phyloP scores from a whole-genome alignment of 2,888 invertebrate species.

The Drosophila aldrichi region DNA sequence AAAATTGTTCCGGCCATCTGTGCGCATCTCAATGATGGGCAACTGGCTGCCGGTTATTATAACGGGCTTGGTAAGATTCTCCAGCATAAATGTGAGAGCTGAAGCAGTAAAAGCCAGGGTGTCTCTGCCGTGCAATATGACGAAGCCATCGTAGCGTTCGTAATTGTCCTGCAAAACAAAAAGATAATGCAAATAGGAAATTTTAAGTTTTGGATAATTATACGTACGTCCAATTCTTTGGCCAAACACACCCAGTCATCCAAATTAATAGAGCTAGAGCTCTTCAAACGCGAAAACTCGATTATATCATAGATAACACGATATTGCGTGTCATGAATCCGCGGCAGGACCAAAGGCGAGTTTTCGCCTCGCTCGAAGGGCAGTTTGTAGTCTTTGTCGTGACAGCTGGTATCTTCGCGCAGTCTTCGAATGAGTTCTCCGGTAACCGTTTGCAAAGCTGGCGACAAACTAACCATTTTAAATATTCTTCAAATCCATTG shows the following conservation, averaged over 20 bases:
- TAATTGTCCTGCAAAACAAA: conserved; percentile 88
- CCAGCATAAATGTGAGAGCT: conserved; percentile 97
- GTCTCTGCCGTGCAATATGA: conserved; percentile 97
- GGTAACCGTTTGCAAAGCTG: conserved; percentile 88
- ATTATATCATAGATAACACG: conserved; percentile 91
- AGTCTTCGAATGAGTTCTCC: conserved; percentile 75
- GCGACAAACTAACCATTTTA: too few species aligned
- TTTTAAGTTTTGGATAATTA: neutral
- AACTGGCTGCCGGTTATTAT: conserved; percentile 97
- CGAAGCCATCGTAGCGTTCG: conserved; percentile 94
- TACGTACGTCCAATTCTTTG: conserved; percentile 91
- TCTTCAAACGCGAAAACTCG: conserved; percentile 94
- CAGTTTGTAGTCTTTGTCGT: conserved; percentile 89
- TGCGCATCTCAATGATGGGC: conserved; percentile 96
- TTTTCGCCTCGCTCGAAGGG: conserved; percentile 86
- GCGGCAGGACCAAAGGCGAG: conserved; percentile 87
- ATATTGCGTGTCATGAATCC: conserved; percentile 85
- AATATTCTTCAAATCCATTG: neutral
- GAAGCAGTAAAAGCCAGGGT: conserved; percentile 98
- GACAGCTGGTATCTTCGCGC: conserved; percentile 91
- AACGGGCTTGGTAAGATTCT: conserved; percentile 96
- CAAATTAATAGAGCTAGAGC: conserved; percentile 96
- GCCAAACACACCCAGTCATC: conserved; percentile 95
- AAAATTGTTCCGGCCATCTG: conserved; percentile 97
- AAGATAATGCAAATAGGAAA: conserved; percentile 40